Percentiles rank a stretch among this genome's conserved stretches.
Conservation (phyloP, 2,797 vertebrate species). For the Channa striata region DNA sequence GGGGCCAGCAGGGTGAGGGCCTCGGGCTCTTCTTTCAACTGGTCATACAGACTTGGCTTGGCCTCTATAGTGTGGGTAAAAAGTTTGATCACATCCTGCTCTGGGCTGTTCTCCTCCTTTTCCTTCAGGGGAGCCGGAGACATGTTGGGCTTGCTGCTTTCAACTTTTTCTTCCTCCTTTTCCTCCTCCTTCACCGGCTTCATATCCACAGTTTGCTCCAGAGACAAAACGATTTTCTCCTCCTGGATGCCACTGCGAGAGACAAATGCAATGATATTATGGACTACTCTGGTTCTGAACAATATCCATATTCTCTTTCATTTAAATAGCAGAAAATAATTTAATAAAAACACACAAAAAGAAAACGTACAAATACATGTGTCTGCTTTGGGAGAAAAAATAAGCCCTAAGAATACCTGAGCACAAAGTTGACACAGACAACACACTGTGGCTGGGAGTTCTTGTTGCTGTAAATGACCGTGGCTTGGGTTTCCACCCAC, state of each 20-base stretch:
- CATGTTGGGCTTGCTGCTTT: constrained; percentile 28
- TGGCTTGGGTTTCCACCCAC: constrained; percentile 99
- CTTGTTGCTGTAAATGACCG: constrained; percentile 98
- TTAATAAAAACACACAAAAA: not conserved
- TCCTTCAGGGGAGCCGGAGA: constrained; percentile 12
- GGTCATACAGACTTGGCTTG: constrained; percentile 89
- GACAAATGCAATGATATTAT: not conserved
- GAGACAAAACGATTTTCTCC: constrained; percentile 92
- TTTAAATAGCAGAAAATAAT: no score
- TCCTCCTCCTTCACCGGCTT: constrained; percentile 71
- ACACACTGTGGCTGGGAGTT: constrained; percentile 99
- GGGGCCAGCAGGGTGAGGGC: constrained; percentile 94
- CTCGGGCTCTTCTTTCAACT: constrained; percentile 92
- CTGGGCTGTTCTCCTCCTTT: constrained; percentile 65
- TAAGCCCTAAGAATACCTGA: constrained; percentile 86
- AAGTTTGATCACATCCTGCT: constrained; percentile 87
- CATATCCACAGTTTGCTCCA: constrained; percentile 92
- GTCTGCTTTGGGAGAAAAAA: not conserved
- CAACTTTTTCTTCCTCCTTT: constrained; percentile 28
- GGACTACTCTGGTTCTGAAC: not conserved
- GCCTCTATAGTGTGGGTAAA: constrained; percentile 84
- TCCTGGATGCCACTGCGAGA: constrained; percentile 92
- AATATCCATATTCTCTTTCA: not conserved
- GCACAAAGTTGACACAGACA: constrained; percentile 97
- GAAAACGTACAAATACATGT: no score